Base-by-base conservation (phyloP, 2,113 vertebrate species). In the Drymodes brunneopygia region DNA sequence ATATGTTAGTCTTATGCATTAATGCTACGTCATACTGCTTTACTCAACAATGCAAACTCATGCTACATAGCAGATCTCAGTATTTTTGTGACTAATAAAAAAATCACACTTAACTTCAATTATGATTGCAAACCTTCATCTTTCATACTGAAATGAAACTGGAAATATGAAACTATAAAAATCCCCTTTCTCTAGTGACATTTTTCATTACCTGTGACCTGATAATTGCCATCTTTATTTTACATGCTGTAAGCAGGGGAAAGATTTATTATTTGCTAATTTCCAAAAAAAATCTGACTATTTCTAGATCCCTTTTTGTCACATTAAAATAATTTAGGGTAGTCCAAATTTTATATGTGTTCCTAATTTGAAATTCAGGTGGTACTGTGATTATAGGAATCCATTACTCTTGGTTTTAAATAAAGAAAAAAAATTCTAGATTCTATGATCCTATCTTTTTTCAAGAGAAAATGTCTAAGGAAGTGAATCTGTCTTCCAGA, bases 21-120 rank as follows among this genome's bases (percentile, higher is more conserved):
- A 78, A 78, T 94, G 90, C 92, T 90, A 69, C 25, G 64, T 80
- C 94, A 95, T 92, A 95, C 93, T 95, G 93, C 89, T 95, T 92
- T 73, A 92, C 88, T 74, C 73, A 67, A 50, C 65, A 86, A 86
- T 8, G 28, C 22, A 85, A 92, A 42, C 22, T 85, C 23, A 78
- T 1, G 5, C 51, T 88, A 20, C 73, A 87, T 40, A 64, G 65
- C 23, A 70, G 54, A 60, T 56, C 11, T 33, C 62, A 61, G 0
- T 33, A 58, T 31, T 82, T 85, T 90, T 61, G 48, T 78, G 40
- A 67, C 27, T 56, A 81, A 84, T 67, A 50, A 6, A 75, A 50
- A 86, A 94, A 72, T 72, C 45, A 66, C 7, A 17, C 23, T 38
- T 57, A 61, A 62, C 25, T 45, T 85, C 15, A 56, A 44, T 70